Evolutionary conservation across 2,797 vertebrate genomes (phyloP).

Genomic region (Sebastes vulpes): DNA sequence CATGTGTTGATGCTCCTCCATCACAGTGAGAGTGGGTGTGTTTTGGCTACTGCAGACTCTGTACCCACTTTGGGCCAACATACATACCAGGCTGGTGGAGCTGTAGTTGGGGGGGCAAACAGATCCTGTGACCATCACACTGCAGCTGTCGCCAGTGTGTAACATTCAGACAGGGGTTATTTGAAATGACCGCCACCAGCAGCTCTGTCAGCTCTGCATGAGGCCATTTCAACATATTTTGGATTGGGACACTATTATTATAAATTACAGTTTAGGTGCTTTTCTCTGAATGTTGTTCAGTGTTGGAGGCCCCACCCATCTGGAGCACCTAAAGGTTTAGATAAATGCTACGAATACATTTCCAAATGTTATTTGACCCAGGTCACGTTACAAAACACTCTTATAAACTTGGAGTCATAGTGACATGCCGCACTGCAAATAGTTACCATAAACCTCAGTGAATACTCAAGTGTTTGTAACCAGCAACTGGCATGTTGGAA

Average conservation of each 20-base stretch:
- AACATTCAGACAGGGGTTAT: slow-evolving; percentile 69
- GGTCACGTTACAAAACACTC: slow-evolving; percentile 53
- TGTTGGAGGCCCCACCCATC: not conserved
- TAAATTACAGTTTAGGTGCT: not conserved
- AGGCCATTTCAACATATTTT: not conserved
- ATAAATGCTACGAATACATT: slow-evolving; percentile 21
- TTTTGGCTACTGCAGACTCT: slow-evolving; percentile 22
- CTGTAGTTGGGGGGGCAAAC: slow-evolving; percentile 49
- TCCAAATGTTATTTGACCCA: slow-evolving; percentile 21
- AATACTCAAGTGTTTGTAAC: slow-evolving; percentile 64
- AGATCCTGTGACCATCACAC: slow-evolving; percentile 82
- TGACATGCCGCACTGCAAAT: slow-evolving; percentile 56
- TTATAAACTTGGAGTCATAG: slow-evolving; percentile 43
- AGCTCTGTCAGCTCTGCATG: slow-evolving; percentile 4
- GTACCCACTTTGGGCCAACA: slow-evolving; percentile 43
- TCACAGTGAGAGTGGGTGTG: slow-evolving; percentile 23
- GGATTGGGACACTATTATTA: not conserved
- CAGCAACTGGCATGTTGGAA: slow-evolving; percentile 64
- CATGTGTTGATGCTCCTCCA: slow-evolving; percentile 8
- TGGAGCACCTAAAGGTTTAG: not conserved
- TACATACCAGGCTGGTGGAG: slow-evolving; percentile 63
- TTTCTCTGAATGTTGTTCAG: not conserved
- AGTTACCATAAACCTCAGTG: slow-evolving; percentile 46
- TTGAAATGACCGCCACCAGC: slow-evolving; percentile 51
- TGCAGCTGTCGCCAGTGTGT: slow-evolving; percentile 84